phyloP scores from a whole-genome alignment of 2,797 vertebrate genomes.

The Manis pentadactyla region DNA sequence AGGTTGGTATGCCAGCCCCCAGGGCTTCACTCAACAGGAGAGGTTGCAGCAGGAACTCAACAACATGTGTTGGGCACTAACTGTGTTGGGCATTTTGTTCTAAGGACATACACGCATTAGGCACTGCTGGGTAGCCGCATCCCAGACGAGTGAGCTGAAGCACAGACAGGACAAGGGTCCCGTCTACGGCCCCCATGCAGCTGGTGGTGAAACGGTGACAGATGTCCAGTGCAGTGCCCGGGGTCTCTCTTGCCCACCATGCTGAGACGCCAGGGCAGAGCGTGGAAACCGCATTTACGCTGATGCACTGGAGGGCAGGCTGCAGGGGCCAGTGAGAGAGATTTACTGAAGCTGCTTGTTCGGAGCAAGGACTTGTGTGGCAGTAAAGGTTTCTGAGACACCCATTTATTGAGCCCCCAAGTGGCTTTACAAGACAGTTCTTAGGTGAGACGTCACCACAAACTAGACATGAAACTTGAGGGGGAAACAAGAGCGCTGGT shows the following conservation, averaged over 20 bases:
- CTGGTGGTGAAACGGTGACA: not conserved
- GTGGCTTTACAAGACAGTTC: not conserved
- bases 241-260: not conserved
- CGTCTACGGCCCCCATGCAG: not conserved
- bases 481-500: not conserved
- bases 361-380: not conserved
- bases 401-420: not conserved
- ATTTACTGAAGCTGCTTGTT: not conserved
- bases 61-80: not conserved
- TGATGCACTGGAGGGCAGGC: not conserved
- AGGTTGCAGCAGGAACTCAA: not conserved
- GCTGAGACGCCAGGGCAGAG: not conserved
- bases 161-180: not conserved
- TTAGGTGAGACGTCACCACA: not conserved
- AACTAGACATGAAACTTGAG: not conserved
- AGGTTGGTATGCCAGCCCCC: not conserved
- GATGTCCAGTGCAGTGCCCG: not conserved
- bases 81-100: not conserved
- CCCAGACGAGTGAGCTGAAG: not conserved
- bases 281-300: not conserved
- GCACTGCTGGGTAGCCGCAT: not conserved
- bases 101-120: not conserved
- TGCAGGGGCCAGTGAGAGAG: not conserved
- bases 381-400: not conserved
- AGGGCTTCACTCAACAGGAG: not conserved